Evolutionary conservation across 2,113 vertebrate species (phyloP).

Genomic region (Amazona guildingii): DNA sequence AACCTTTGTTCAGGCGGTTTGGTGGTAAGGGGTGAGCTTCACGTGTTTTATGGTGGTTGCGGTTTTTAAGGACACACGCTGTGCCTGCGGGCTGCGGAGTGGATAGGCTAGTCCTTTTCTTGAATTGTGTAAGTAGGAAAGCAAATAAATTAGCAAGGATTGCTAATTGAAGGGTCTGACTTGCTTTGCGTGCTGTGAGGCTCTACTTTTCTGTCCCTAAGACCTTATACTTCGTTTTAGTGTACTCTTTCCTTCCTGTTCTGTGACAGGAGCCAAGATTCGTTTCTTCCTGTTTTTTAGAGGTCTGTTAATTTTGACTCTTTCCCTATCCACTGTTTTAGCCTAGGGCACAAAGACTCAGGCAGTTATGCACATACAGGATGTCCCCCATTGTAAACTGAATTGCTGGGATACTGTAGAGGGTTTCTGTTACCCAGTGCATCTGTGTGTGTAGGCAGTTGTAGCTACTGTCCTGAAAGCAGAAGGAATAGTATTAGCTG

Average conservation of each 20-base stretch:
- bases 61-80: neutral
- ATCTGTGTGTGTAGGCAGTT: neutral
- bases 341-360: neutral
- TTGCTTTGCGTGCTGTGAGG: neutral
- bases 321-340: neutral
- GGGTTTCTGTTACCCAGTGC: neutral
- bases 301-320: neutral
- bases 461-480: neutral
- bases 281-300: neutral
- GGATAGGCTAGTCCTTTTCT: neutral
- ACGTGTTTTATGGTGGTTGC: neutral
- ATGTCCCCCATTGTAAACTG: neutral
- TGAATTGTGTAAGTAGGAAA: fast-evolving
- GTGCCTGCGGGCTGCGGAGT: neutral
- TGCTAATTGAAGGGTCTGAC: neutral
- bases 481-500: neutral
- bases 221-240: neutral
- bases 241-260: neutral
- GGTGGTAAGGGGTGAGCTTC: neutral
- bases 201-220: neutral
- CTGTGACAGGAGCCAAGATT: neutral
- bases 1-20: fast-evolving
- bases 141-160: neutral
- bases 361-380: neutral
- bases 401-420: neutral